Conservation (phyloP, 2,888 invertebrate genomes). For the Yponomeuta sedellus region DNA sequence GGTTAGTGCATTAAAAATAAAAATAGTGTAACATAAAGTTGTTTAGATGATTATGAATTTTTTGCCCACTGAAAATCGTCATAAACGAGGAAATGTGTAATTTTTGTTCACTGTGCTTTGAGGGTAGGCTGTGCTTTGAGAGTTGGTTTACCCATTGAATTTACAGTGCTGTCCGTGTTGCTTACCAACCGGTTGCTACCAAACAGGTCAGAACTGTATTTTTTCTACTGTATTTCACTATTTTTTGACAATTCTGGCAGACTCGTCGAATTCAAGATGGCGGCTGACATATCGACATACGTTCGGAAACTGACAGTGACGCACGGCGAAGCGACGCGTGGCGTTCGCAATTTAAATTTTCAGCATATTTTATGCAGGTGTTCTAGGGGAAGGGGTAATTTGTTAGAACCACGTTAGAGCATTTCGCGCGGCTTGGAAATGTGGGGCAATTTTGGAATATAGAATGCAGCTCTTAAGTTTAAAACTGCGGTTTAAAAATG, state of each 20-base stretch:
- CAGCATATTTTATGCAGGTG: not conserved
- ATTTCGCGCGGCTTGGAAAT: not conserved
- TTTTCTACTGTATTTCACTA: not conserved
- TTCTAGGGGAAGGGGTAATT: not conserved
- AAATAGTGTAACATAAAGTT: no score
- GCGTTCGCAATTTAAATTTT: constrained; percentile 11
- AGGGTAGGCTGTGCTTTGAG: no score
- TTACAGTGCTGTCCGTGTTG: no score
- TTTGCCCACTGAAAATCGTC: no score
- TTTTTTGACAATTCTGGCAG: not conserved
- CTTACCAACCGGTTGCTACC: no score
- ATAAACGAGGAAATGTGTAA: no score
- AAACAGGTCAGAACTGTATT: not conserved
- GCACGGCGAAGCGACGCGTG: constrained; percentile 34
- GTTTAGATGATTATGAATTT: no score
- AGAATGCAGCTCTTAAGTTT: not conserved
- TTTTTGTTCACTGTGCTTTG: no score
- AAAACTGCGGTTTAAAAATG: no score
- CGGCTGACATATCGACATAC: constrained; percentile 40
- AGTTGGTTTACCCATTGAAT: no score
- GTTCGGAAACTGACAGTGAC: constrained; percentile 43
- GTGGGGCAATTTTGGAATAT: not conserved
- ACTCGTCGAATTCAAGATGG: not conserved
- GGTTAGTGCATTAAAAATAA: no score
- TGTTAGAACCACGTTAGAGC: not conserved